Evolutionary conservation across 2,797 vertebrate genomes (phyloP).

Genomic region (Rhinoraja longicauda): DNA sequence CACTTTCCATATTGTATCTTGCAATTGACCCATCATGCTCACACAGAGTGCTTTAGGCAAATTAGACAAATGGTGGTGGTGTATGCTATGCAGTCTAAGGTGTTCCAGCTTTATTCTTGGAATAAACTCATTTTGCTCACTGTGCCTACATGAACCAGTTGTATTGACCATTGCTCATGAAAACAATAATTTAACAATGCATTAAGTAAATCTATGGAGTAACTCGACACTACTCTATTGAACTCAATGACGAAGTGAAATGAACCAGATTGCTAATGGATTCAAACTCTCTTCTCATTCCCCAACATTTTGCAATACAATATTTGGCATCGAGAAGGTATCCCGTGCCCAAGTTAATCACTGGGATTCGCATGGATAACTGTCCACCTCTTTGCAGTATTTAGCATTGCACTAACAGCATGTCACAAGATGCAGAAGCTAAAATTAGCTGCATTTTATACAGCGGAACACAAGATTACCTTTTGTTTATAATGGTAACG

Average conservation of each 20-base stretch:
- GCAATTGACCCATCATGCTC: no score
- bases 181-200: background rate
- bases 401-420: background rate
- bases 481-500: background rate
- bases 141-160: background rate
- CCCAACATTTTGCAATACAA: background rate
- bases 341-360: background rate
- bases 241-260: background rate
- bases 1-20: no score
- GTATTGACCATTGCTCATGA: background rate
- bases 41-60: no score
- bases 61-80: no score
- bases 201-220: background rate
- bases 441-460: background rate
- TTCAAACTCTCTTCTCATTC: background rate
- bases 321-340: no score
- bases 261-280: background rate
- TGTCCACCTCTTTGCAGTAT: background rate
- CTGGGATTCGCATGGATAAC: background rate
- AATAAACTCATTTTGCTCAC: background rate
- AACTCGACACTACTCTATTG: background rate
- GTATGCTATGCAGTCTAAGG: no score
- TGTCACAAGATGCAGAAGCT: background rate
- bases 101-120: no score
- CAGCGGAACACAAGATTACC: background rate